These are phyloP conservation scores for Nymphalis c-album DNA, from an alignment of 2,888 invertebrate genomes.

Conservation along the genomic window DNA sequence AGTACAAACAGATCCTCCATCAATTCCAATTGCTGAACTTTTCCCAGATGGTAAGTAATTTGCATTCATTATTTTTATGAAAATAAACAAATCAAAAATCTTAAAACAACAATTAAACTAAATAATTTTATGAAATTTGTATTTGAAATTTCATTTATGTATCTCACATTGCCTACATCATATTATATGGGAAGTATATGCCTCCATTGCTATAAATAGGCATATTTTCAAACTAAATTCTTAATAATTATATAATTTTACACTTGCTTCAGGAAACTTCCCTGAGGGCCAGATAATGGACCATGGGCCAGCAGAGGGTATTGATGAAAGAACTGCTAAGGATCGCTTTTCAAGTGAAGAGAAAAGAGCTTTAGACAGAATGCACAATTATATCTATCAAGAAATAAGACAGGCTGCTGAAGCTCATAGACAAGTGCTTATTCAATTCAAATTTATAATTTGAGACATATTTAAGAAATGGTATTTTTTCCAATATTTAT, in stretches of 20 bases:
- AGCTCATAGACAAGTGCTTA: constrained; percentile 93
- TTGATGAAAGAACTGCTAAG: constrained; percentile 92
- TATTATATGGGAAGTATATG: no score
- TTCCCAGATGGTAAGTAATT: constrained; percentile 86
- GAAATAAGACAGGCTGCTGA: constrained; percentile 98
- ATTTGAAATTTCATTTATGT: no score
- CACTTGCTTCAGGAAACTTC: constrained; percentile 76
- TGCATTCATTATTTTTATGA: not conserved
- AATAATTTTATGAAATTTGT: no score
- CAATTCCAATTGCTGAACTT: constrained; percentile 92
- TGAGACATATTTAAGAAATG: not conserved
- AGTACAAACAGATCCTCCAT: constrained; percentile 90
- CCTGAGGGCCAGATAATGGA: constrained; percentile 96
- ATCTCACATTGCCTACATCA: no score
- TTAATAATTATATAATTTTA: no score
- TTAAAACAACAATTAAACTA: no score
- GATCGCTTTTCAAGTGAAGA: constrained; percentile 93
- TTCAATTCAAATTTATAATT: not conserved
- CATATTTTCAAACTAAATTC: no score
- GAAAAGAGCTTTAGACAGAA: constrained; percentile 93
- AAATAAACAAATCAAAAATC: no score
- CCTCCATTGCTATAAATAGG: no score
- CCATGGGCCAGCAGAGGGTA: constrained; percentile 85
- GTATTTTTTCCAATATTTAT: not conserved
- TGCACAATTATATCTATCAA: constrained; percentile 96